A percentile compares a stretch with the other conserved stretches of the same genome.
phyloP scores from a whole-genome alignment of 2,888 invertebrate genomes.

The Lasioglossum morio region DNA sequence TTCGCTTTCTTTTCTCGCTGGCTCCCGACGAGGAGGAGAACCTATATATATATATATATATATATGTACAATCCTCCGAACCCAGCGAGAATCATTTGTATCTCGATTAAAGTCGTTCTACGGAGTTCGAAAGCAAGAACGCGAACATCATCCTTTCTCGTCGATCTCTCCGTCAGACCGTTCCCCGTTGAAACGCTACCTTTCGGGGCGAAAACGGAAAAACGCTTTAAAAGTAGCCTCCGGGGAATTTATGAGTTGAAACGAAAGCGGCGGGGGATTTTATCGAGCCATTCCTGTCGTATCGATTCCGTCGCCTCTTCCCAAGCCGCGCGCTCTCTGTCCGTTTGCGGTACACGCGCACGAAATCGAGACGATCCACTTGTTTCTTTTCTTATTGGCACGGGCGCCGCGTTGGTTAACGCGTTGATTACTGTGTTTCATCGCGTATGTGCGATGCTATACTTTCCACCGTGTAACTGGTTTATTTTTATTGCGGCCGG shows the following conservation, averaged over 20 bases:
- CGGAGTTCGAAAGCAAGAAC: not conserved
- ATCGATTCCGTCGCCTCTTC: conserved; percentile 8
- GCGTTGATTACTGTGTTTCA: not conserved
- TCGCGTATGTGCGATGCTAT: not conserved
- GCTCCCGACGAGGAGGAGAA: not conserved
- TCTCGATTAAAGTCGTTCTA: conserved; percentile 1
- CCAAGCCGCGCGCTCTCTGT: not conserved
- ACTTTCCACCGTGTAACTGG: too few relatives aligned
- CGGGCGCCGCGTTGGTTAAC: not conserved
- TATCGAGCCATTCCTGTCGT: conserved; percentile 18
- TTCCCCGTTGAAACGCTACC: not conserved
- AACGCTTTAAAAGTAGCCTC: conserved; percentile 29
- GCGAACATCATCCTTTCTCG: not conserved
- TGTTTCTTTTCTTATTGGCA: not conserved
- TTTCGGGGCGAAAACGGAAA: not conserved
- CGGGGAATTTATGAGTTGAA: conserved; percentile 23
- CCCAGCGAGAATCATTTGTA: conserved; percentile 26
- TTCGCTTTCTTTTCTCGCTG: not conserved
- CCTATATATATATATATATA: too few relatives aligned
- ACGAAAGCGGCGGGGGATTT: not conserved
- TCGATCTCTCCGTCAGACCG: not conserved
- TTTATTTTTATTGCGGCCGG: too few relatives aligned
- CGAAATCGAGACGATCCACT: not conserved
- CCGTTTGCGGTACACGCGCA: not conserved
- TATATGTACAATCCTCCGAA: not conserved